A percentile compares a stretch with the other conserved stretches of the same genome.
Conservation (phyloP, 2,113 vertebrate species). For the Todiramphus chloris region DNA sequence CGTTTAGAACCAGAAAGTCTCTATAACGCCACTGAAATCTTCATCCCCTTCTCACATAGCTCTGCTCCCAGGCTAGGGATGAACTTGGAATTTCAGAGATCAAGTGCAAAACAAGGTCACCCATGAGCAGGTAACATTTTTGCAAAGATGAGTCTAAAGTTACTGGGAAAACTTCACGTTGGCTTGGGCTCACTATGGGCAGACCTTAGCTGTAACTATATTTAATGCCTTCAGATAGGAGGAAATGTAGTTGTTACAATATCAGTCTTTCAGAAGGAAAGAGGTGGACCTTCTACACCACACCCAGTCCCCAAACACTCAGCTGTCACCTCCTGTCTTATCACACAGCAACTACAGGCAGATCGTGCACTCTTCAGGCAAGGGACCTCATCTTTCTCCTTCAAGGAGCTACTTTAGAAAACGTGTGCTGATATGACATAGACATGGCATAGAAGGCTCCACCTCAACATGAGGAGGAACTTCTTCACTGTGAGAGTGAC, state of each 20-base stretch:
- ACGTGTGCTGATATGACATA: neutral
- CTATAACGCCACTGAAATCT: rapidly evolving
- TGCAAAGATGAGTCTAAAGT: neutral
- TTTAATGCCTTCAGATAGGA: neutral
- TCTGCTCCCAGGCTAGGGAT: rapidly evolving
- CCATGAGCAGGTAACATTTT: rapidly evolving
- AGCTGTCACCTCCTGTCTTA: neutral
- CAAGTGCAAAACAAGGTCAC: neutral
- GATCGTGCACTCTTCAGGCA: neutral
- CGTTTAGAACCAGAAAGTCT: rapidly evolving
- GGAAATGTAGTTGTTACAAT: neutral
- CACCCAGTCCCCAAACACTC: neutral
- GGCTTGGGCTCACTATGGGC: rapidly evolving
- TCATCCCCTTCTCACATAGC: rapidly evolving
- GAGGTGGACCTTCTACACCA: neutral
- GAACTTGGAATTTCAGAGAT: neutral
- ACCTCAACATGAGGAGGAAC: too few species aligned
- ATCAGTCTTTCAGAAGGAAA: neutral
- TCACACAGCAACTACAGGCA: rapidly evolving
- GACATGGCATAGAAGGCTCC: too few species aligned
- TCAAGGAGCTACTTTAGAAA: neutral
- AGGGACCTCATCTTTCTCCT: neutral
- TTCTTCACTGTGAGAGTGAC: too few species aligned
- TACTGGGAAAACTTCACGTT: neutral
- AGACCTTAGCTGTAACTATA: rapidly evolving